Conservation (phyloP, 1,140 invertebrate species). For the Palaemon carinicauda region DNA sequence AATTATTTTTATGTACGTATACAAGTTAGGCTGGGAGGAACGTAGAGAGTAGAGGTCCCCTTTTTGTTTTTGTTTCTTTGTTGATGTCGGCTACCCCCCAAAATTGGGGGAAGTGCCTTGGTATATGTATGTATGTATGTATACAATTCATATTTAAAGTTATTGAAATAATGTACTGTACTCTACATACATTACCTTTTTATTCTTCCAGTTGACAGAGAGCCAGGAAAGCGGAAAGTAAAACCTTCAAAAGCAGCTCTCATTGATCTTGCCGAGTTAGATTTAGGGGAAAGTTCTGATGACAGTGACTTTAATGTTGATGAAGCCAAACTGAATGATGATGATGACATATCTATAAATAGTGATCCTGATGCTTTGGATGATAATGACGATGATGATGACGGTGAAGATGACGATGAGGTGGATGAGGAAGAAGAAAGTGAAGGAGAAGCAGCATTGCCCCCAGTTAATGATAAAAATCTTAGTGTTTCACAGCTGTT, state of each 20-base stretch:
- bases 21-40: too few species aligned
- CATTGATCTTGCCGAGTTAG: constrained; percentile 81
- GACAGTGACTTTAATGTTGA: constrained; percentile 95
- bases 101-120: too few species aligned
- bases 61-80: too few species aligned
- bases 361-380: constrained; percentile 60
- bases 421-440: constrained; percentile 61
- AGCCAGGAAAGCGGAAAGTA: constrained; percentile 84
- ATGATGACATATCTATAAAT: constrained; percentile 62
- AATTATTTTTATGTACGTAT: too few species aligned
- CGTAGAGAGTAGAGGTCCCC: too few species aligned
- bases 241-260: constrained; percentile 74
- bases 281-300: constrained; percentile 90
- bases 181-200: constrained; percentile 17
- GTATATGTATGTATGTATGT: too few species aligned
- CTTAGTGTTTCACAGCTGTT: constrained; percentile 54
- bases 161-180: too few species aligned
- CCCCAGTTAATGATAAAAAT: constrained; percentile 50
- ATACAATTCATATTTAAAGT: too few species aligned
- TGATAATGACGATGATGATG: constrained; percentile 64
- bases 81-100: too few species aligned
- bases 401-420: constrained; percentile 64
- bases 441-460: constrained; percentile 60
- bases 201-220: constrained; percentile 78
- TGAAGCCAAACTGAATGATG: constrained; percentile 79